phyloP scores from a whole-genome alignment of 2,113 vertebrate genomes.

The Procavia capensis region DNA sequence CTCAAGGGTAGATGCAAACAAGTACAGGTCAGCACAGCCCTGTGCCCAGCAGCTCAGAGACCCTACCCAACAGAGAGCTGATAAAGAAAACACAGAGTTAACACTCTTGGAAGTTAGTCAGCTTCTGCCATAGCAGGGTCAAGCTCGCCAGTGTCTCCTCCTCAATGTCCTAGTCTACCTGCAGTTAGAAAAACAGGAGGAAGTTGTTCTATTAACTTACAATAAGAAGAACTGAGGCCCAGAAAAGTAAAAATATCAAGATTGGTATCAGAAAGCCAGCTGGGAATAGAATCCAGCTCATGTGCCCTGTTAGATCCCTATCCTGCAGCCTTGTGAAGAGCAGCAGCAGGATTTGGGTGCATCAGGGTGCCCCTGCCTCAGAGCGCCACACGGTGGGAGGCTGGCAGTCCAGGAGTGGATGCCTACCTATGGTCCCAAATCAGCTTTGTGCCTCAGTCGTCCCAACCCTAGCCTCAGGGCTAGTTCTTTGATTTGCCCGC shows the following conservation, averaged over 20 bases:
- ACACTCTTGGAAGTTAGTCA: neutral
- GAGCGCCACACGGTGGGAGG: accelerated
- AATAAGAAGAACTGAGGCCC: neutral
- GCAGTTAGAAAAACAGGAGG: neutral
- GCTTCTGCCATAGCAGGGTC: neutral
- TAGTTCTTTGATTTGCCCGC: neutral
- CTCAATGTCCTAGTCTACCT: neutral
- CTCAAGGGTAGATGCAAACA: neutral
- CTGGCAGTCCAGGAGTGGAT: neutral
- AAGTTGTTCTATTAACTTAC: neutral
- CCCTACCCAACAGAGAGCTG: neutral
- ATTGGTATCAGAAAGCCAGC: neutral
- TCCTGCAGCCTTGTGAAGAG: neutral
- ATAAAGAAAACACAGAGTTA: neutral
- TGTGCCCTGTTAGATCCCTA: neutral
- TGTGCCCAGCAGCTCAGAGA: accelerated
- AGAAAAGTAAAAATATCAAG: slow-evolving; percentile 5
- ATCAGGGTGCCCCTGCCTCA: neutral
- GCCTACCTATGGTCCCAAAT: neutral
- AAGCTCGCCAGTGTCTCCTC: neutral
- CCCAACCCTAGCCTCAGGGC: neutral
- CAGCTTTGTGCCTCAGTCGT: neutral
- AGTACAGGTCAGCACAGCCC: neutral
- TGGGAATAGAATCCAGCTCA: neutral
- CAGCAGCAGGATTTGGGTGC: neutral